These are phyloP conservation scores for Poeciliopsis turrubarensis DNA, from an alignment of 2,113 vertebrate genomes.

Conservation along the genomic window DNA sequence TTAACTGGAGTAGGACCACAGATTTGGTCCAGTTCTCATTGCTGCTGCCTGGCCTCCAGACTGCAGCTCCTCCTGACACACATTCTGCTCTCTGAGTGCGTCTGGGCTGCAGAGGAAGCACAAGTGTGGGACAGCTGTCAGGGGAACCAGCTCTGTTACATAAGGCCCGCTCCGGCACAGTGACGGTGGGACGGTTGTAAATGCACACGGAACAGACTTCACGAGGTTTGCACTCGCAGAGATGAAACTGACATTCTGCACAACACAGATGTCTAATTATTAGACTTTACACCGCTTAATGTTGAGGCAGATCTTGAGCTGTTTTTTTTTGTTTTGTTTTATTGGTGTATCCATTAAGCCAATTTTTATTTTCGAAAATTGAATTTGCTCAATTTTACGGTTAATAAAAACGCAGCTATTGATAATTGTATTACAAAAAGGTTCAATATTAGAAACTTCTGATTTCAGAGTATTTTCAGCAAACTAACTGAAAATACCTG, in stretches of 20 bases:
- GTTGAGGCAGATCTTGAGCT: not conserved
- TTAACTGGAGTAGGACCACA: conserved; percentile 34
- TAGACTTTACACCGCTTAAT: not conserved
- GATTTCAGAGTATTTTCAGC: too few species aligned
- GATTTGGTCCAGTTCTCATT: conserved; percentile 61
- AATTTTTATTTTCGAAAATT: too few species aligned
- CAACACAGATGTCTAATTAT: conserved; percentile 41
- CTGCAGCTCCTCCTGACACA: conserved; percentile 37
- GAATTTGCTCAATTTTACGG: too few species aligned
- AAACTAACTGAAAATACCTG: too few species aligned
- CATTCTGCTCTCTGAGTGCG: conserved; percentile 20
- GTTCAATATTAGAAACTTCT: too few species aligned
- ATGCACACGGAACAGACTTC: conserved; percentile 34
- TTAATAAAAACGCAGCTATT: too few species aligned
- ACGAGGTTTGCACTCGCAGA: not conserved
- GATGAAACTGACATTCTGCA: conserved; percentile 18
- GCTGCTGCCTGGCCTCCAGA: conserved; percentile 5
- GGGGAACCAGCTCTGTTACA: conserved; percentile 26
- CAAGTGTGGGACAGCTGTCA: conserved; percentile 23
- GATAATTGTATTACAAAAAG: too few species aligned
- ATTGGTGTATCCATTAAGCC: too few species aligned
- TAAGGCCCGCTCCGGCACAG: conserved; percentile 12
- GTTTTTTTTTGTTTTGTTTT: too few species aligned
- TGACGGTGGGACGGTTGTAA: conserved; percentile 11
- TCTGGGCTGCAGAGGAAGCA: conserved; percentile 41